phyloP scores from a whole-genome alignment of 2,797 vertebrate genomes.

The Schizothorax lantsangensis region DNA sequence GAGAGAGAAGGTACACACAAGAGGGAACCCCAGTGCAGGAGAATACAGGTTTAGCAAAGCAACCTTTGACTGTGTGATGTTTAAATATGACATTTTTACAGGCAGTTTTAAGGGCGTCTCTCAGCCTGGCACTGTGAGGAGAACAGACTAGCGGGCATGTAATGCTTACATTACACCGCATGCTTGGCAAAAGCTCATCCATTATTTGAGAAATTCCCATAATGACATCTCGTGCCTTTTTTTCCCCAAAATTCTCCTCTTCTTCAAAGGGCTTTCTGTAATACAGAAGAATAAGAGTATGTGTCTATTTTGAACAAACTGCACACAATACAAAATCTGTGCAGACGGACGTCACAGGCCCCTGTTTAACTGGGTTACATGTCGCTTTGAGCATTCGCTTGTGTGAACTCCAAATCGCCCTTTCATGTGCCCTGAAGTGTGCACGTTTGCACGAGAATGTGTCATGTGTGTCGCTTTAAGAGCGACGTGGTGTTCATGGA shows the following conservation, averaged over 20 bases:
- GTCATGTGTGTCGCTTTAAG: conserved; percentile 59
- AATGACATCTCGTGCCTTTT: conserved; percentile 52
- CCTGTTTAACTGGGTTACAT: conserved; percentile 37
- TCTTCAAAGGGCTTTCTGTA: background rate
- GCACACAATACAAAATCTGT: conserved; percentile 17
- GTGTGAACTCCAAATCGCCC: conserved; percentile 40
- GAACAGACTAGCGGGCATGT: conserved; percentile 43
- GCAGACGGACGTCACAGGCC: background rate
- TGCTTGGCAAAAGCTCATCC: conserved; percentile 42
- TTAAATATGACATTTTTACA: conserved; percentile 30
- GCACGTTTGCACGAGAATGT: background rate
- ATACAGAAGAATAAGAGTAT: background rate
- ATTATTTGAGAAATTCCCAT: conserved; percentile 50
- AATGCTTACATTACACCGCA: conserved; percentile 43
- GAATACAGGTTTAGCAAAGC: conserved; percentile 5
- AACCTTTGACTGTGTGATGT: background rate
- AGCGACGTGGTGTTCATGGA: conserved; percentile 57
- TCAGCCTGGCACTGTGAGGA: conserved; percentile 22
- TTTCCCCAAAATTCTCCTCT: conserved; percentile 8
- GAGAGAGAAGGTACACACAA: background rate
- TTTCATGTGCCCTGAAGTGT: background rate
- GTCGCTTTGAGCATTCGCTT: conserved; percentile 16
- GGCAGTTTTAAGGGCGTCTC: conserved; percentile 13
- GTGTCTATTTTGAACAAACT: conserved; percentile 33
- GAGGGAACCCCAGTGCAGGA: background rate